A percentile compares a stretch with the other conserved stretches of the same genome.
Evolutionary conservation across 2,888 invertebrate species (phyloP).

Genomic region (Zygaena filipendulae): DNA sequence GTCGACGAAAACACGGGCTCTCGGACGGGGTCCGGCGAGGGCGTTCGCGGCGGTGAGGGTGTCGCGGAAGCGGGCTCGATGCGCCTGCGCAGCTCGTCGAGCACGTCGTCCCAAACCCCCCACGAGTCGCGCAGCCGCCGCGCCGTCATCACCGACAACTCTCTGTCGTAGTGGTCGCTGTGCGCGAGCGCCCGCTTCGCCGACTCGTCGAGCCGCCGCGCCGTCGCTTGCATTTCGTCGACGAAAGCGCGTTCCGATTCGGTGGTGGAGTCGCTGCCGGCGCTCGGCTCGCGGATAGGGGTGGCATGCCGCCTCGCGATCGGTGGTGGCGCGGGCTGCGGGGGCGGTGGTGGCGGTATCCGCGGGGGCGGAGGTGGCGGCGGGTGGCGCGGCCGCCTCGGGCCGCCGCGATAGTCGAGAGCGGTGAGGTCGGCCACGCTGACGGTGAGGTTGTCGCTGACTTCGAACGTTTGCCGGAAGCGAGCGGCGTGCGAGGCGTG

Average conservation of each 20-base stretch:
- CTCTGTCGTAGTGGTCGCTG: slow-evolving; percentile 65
- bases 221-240: slow-evolving; percentile 57
- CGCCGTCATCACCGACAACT: slow-evolving; percentile 67
- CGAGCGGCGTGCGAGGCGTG: slow-evolving; percentile 41
- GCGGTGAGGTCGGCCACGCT: slow-evolving; percentile 73
- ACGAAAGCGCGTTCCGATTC: slow-evolving; percentile 57
- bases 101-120: slow-evolving; percentile 63
- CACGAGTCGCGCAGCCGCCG: slow-evolving; percentile 53
- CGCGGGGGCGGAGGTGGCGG: slow-evolving; percentile 42
- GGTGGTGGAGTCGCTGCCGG: slow-evolving; percentile 56
- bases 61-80: slow-evolving; percentile 46
- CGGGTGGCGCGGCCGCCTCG: slow-evolving; percentile 40
- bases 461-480: slow-evolving; percentile 57
- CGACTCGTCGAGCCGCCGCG: slow-evolving; percentile 47
- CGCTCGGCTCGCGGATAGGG: slow-evolving; percentile 50
- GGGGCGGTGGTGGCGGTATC: slow-evolving; percentile 22
- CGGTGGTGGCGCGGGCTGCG: slow-evolving; percentile 35
- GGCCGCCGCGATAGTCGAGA: slow-evolving; percentile 61
- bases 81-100: slow-evolving; percentile 52
- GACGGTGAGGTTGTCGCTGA: slow-evolving; percentile 63
- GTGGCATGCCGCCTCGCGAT: slow-evolving; percentile 27
- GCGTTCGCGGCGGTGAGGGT: slow-evolving; percentile 49
- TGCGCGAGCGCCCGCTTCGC: slow-evolving; percentile 55
- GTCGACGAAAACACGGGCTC: slow-evolving; percentile 68
- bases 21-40: slow-evolving; percentile 45